Conservation (phyloP, 2,888 invertebrate genomes). For the Brachypalpus laphriformis region DNA sequence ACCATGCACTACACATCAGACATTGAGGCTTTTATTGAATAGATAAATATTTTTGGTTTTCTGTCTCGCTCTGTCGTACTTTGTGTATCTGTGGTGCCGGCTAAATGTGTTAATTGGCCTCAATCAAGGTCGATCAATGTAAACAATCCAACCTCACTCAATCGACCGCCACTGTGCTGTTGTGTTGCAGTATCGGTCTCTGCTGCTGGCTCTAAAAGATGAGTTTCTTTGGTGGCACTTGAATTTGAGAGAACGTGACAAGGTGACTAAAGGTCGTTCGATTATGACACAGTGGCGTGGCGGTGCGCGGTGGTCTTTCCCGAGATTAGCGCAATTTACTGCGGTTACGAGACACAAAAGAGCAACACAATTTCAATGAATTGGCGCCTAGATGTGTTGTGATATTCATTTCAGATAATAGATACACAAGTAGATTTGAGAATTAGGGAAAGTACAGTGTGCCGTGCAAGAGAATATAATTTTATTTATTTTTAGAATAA, state of each 20-base stretch:
- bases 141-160: conserved; percentile 57
- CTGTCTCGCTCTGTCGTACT: not conserved
- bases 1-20: conserved; percentile 4
- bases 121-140: conserved; percentile 63
- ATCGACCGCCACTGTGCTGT: conserved; percentile 1
- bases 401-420: conserved; percentile 16
- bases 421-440: not conserved
- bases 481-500: too few relatives aligned
- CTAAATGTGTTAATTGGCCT: conserved; percentile 58
- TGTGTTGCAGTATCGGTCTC: not conserved
- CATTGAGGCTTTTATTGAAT: conserved; percentile 31
- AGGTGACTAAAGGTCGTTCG: conserved; percentile 66
- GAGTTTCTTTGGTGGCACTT: conserved; percentile 50
- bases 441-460: conserved; percentile 13
- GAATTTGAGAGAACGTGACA: conserved; percentile 56
- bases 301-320: not conserved
- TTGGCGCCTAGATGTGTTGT: conserved; percentile 30
- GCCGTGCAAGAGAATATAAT: too few relatives aligned
- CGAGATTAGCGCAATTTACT: conserved; percentile 17
- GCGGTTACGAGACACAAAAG: conserved; percentile 16
- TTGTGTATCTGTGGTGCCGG: not conserved
- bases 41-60: conserved; percentile 16
- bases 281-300: conserved; percentile 1
- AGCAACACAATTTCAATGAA: not conserved
- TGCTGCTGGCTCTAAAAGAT: conserved; percentile 34